A percentile compares a stretch with the other conserved stretches of the same genome.
Conservation (phyloP, 1,140 invertebrate species). For the Homalodisca vitripennis region DNA sequence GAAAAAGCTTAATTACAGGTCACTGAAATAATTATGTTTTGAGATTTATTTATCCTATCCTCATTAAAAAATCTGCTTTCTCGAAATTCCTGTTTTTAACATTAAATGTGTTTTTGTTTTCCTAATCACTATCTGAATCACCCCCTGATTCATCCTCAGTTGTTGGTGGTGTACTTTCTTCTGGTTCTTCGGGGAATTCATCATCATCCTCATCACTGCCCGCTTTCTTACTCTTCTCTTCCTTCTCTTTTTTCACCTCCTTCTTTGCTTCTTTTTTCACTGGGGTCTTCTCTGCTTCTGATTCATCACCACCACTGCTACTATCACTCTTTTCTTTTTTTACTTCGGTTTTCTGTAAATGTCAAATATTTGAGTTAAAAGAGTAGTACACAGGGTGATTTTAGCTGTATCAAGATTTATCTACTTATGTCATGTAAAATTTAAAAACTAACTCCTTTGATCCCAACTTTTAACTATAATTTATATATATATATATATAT, state of each 20-base stretch:
- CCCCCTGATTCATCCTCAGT: slow-evolving; percentile 46
- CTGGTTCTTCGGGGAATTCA: slow-evolving; percentile 47
- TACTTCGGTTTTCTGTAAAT: slow-evolving; percentile 36
- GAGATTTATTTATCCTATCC: too few relatives aligned
- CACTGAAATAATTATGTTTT: too few relatives aligned
- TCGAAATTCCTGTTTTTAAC: too few relatives aligned
- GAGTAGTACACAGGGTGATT: too few relatives aligned
- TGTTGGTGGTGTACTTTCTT: slow-evolving; percentile 47
- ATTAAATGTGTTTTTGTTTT: too few relatives aligned
- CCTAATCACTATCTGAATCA: slow-evolving; percentile 28
- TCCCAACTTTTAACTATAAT: too few relatives aligned
- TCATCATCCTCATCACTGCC: slow-evolving; percentile 49
- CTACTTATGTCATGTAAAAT: neutral
- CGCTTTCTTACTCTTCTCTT: slow-evolving; percentile 42
- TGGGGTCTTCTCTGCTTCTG: slow-evolving; percentile 40
- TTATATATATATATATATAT: too few relatives aligned
- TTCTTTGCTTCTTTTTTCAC: slow-evolving; percentile 33
- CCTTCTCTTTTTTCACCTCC: slow-evolving; percentile 29
- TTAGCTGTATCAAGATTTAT: slow-evolving; percentile 20
- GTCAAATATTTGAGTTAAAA: too few relatives aligned
- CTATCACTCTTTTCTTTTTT: slow-evolving; percentile 15
- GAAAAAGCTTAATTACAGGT: too few relatives aligned
- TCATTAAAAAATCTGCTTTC: too few relatives aligned
- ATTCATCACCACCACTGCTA: slow-evolving; percentile 31
- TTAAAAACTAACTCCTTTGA: too few relatives aligned